These are phyloP conservation scores for Planiliza haematocheilus DNA, from an alignment of 2,113 vertebrate species.

Conservation along the genomic window DNA sequence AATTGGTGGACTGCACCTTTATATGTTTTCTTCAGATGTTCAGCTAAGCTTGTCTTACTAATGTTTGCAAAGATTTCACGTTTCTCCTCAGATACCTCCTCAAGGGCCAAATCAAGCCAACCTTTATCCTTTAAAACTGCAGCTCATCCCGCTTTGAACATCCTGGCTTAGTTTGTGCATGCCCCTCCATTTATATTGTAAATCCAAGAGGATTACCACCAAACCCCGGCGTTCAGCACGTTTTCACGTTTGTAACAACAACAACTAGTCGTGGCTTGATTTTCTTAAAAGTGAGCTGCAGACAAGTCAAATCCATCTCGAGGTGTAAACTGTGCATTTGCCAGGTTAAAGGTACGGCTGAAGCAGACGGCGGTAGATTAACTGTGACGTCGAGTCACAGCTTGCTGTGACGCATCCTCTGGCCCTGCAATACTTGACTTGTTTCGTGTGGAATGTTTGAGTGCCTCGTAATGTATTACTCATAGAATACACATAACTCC, in stretches of 20 bases:
- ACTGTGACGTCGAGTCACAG: neutral
- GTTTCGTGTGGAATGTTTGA: neutral
- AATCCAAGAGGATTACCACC: conserved; percentile 32
- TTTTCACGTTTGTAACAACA: conserved; percentile 31
- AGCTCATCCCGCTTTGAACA: conserved; percentile 35
- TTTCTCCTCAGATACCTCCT: neutral
- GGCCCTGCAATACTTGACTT: neutral
- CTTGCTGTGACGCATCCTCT: conserved; percentile 1
- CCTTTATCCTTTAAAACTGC: conserved; percentile 16
- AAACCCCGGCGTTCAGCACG: conserved; percentile 9
- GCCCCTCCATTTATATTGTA: conserved; percentile 15
- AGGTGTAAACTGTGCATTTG: neutral
- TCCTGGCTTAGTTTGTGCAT: conserved; percentile 26
- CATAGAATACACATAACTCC: conserved; percentile 7
- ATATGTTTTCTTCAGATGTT: too few species aligned
- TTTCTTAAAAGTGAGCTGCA: neutral
- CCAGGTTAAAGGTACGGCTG: neutral
- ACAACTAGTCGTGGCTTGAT: conserved; percentile 36
- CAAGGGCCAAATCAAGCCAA: conserved; percentile 10
- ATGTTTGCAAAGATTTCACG: neutral
- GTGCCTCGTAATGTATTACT: conserved; percentile 5
- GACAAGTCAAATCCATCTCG: neutral
- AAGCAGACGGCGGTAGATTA: neutral
- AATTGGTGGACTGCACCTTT: too few species aligned
- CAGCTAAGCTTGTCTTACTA: neutral